A percentile compares a stretch with the other conserved stretches of the same genome.
These are phyloP conservation scores for Hassar affinis DNA, from an alignment of 2,113 vertebrate species.

Conservation along the genomic window DNA sequence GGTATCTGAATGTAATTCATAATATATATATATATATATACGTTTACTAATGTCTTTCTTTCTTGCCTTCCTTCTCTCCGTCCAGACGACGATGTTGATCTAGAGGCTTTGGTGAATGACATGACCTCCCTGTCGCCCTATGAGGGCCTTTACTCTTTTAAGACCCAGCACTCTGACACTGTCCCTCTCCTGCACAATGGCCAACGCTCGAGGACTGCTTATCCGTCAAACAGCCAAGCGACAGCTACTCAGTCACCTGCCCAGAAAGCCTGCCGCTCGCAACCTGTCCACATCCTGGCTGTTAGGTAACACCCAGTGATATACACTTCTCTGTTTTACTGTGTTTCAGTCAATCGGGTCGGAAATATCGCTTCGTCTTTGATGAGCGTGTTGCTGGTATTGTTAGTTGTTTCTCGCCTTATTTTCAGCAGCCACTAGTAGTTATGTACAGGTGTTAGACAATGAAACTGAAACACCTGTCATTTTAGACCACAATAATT, in stretches of 20 bases:
- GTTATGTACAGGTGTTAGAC: too few species aligned
- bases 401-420: too few species aligned
- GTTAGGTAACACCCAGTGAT: conserved; percentile 44
- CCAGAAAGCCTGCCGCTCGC: conserved; percentile 82
- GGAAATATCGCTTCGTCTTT: too few species aligned
- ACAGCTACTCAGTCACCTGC: conserved; percentile 56
- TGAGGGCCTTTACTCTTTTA: conserved; percentile 81
- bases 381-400: too few species aligned
- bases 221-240: conserved; percentile 46
- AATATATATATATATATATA: too few species aligned
- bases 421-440: neutral
- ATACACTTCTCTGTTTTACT: neutral
- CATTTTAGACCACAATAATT: too few species aligned
- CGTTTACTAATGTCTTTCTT: conserved; percentile 15
- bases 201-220: conserved; percentile 59
- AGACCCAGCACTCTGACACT: conserved; percentile 76
- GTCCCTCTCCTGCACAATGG: conserved; percentile 84
- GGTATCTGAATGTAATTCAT: neutral
- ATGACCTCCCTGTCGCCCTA: conserved; percentile 84
- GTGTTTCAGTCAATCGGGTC: too few species aligned
- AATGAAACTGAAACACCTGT: too few species aligned
- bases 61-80: neutral
- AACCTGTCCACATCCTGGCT: conserved; percentile 79
- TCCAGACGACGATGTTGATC: conserved; percentile 89
- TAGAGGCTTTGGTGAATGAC: conserved; percentile 89